Conservation (phyloP, 2,797 vertebrate genomes). For the Mycteria americana region DNA sequence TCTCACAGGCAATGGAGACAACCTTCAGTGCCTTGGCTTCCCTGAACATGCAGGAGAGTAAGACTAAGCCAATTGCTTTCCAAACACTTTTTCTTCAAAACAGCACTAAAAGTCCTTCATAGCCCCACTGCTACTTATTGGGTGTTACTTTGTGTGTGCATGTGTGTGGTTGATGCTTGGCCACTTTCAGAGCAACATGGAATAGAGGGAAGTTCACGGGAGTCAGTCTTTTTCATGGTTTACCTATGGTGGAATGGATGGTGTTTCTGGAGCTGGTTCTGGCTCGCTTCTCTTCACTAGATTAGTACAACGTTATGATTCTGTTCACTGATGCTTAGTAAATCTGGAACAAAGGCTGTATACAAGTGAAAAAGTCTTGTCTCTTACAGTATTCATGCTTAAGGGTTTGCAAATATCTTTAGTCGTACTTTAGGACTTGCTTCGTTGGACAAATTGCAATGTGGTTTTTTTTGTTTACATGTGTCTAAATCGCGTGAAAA, state of each 20-base stretch:
- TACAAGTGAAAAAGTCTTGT: not conserved
- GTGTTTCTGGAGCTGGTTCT: not conserved
- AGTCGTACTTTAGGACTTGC: not conserved
- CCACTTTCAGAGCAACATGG: not conserved
- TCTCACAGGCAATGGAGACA: not conserved
- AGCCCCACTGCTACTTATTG: not conserved
- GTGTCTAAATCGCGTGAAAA: not conserved
- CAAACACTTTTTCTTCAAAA: not conserved
- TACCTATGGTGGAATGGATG: too few species aligned
- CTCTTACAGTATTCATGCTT: not conserved
- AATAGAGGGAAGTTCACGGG: not conserved
- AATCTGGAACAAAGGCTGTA: not conserved
- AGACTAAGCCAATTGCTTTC: not conserved
- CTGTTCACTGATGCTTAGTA: not conserved
- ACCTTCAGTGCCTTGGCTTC: not conserved
- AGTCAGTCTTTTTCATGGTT: not conserved
- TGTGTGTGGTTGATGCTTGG: not conserved
- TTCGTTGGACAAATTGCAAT: not conserved
- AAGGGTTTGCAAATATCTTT: not conserved
- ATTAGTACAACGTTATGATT: fast-evolving
- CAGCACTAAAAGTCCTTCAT: not conserved
- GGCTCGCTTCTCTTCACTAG: fast-evolving
- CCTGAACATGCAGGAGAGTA: not conserved
- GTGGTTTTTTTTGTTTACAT: not conserved
- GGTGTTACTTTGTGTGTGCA: not conserved